Percentiles rank a stretch among this genome's conserved stretches.
Conservation (phyloP, 2,113 vertebrate species). For the Petaurus breviceps region DNA sequence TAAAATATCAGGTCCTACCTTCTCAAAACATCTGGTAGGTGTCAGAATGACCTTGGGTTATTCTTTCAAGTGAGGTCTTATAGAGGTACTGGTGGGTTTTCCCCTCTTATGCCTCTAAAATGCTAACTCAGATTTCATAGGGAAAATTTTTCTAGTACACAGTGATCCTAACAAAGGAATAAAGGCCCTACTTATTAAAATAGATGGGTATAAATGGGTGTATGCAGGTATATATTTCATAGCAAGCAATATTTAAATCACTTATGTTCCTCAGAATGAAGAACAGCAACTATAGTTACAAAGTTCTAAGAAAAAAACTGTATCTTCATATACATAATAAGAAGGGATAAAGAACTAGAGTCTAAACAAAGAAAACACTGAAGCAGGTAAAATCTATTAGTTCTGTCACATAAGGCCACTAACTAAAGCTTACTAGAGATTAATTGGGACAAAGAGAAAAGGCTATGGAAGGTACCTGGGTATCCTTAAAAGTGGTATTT, state of each 20-base stretch:
- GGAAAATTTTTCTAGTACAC: background rate
- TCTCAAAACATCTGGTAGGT: background rate
- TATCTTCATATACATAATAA: background rate
- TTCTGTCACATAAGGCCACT: background rate
- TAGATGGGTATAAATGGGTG: background rate
- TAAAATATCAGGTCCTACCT: background rate
- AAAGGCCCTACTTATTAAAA: background rate
- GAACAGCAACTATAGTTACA: background rate
- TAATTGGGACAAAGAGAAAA: background rate
- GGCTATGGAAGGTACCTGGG: background rate
- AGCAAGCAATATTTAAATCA: background rate
- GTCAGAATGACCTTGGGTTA: background rate
- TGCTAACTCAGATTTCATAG: background rate
- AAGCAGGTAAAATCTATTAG: background rate
- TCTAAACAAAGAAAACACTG: background rate
- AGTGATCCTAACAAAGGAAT: background rate
- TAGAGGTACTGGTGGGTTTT: background rate
- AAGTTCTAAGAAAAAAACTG: background rate
- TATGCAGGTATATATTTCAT: background rate
- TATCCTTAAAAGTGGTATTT: background rate
- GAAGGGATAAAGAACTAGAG: background rate
- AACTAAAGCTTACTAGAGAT: background rate
- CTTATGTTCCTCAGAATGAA: background rate
- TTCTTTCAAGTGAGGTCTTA: background rate
- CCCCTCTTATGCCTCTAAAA: background rate